Evolutionary conservation across 2,797 vertebrate species (phyloP), one percentile per base, ranked within the genome.

Genomic region (Argentina silus): DNA sequence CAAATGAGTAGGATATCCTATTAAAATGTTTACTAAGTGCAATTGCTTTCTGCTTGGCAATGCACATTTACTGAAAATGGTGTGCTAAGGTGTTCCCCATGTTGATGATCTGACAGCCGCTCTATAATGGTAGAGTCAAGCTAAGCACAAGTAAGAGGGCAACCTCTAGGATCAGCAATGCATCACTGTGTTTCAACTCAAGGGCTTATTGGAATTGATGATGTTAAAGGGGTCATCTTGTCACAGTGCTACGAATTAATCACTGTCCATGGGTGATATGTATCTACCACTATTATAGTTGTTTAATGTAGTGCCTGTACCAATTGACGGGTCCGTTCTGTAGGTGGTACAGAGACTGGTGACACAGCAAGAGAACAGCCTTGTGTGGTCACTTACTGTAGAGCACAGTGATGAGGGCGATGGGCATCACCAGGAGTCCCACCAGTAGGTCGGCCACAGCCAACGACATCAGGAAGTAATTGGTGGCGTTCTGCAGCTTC

Each of bases 391-490:
- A 96, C 96, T 96, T 92, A 96, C 98, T 95, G 92, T 95, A 98
- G 77, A 99, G 92, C 82, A 99, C 92, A 3, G 95, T 96, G 75
- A 98, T 69, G 14, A 99, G 95, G 71, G 97, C 97, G 69, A 96
- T 94, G 1, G 98, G 98, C 98, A 99, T 99, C 90, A 99, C 97
- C 74, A 99, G 93, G 69, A 99, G 87, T 87, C 98, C 98, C 89
- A 99, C 97, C 7, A 99, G 93, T 85, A 99, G 88, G 82, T 99
- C 98, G 2, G 98, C 98, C 80, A 96, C 95, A 0, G 98, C 98
- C 80, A 99, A 90, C 0, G 98, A 99, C 67, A 96, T 98, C 82
- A 99, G 91, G 83, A 99, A 99, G 88, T 98, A 99, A 92, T 99
- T 99, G 70, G 96, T 99, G 71, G 97, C 98, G 7, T 97, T 98